Conservation (phyloP, 2,888 invertebrate species). For the Ariolimax columbianus region DNA sequence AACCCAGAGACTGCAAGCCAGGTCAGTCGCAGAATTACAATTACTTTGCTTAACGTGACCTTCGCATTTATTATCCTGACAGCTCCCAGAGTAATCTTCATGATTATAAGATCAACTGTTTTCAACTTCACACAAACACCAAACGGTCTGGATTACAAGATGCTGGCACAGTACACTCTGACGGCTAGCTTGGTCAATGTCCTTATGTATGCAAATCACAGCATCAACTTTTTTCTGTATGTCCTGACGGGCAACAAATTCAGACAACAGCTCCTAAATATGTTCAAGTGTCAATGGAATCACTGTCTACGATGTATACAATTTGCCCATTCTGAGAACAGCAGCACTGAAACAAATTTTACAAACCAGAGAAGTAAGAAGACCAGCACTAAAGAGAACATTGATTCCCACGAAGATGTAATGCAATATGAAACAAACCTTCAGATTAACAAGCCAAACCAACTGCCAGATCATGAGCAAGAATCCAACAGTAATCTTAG, state of each 20-base stretch:
- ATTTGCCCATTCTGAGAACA: not conserved
- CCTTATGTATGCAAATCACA: constrained; percentile 67
- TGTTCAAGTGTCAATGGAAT: constrained; percentile 31
- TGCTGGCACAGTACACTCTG: constrained; percentile 59
- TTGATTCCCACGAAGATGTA: not conserved
- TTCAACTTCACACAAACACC: constrained; percentile 57
- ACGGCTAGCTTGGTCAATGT: constrained; percentile 59
- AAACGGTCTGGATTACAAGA: constrained; percentile 52
- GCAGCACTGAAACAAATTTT: constrained; percentile 10
- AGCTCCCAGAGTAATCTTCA: constrained; percentile 68
- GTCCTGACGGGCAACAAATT: constrained; percentile 67
- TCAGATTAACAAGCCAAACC: not conserved
- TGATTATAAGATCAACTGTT: constrained; percentile 61
- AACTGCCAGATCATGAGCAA: not conserved
- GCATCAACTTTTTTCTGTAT: constrained; percentile 69
- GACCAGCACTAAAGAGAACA: not conserved
- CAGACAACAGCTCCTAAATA: constrained; percentile 60
- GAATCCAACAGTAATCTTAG: not conserved
- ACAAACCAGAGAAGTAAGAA: constrained; percentile 1
- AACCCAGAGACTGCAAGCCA: constrained; percentile 23
- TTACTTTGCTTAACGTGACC: constrained; percentile 68
- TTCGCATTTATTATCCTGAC: constrained; percentile 66
- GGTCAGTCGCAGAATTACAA: constrained; percentile 62
- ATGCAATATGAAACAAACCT: not conserved
- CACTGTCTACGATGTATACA: not conserved